Evolutionary conservation across 2,888 invertebrate genomes (phyloP).

Genomic region (Cepaea hortensis): DNA sequence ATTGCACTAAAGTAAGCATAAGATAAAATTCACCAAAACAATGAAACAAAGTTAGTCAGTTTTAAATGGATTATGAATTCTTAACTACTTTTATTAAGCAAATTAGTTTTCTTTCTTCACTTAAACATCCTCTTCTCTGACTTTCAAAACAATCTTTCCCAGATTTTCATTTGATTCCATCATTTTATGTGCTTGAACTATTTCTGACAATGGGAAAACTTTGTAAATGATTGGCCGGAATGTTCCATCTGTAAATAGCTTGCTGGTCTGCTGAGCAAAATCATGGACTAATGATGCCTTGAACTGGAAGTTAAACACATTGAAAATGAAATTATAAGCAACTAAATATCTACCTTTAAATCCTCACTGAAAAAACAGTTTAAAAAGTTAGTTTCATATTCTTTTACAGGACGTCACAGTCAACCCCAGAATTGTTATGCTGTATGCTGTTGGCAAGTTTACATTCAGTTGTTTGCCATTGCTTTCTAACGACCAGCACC

Average conservation of each 20-base stretch:
- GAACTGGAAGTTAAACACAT: conserved; percentile 67
- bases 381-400: no score
- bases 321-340: not conserved
- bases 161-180: conserved; percentile 74
- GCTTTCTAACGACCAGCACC: no score
- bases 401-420: no score
- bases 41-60: no score
- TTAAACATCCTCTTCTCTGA: conserved; percentile 55
- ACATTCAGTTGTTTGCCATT: no score
- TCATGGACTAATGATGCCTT: conserved; percentile 69
- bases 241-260: conserved; percentile 65
- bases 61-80: not conserved
- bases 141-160: conserved; percentile 73
- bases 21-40: no score
- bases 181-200: conserved; percentile 69
- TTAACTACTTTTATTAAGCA: conserved; percentile 11
- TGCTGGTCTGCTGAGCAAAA: conserved; percentile 65
- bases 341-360: not conserved
- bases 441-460: no score
- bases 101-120: conserved; percentile 49
- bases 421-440: no score
- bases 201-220: conserved; percentile 66
- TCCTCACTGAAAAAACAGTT: no score
- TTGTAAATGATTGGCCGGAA: conserved; percentile 70
- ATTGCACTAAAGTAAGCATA: no score